Evolutionary conservation across 2,113 vertebrate species (phyloP).

Genomic region (Phaetusa simplex): DNA sequence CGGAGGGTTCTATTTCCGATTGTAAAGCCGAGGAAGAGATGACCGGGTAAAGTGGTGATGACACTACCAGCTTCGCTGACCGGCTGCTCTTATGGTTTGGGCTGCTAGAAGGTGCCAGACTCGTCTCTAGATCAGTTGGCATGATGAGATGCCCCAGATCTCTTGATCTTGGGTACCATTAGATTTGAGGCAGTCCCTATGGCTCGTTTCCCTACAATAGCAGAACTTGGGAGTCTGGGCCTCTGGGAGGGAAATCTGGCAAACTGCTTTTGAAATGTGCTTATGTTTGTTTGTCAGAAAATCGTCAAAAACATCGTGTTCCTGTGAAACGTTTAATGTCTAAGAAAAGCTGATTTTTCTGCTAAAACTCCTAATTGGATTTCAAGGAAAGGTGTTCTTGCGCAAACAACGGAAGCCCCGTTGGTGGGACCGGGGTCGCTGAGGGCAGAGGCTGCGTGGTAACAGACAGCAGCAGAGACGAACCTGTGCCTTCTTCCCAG

Average conservation of each 20-base stretch:
- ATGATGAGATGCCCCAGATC: not conserved
- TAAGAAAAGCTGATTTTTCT: not conserved
- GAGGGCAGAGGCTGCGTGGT: not conserved
- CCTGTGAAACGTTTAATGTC: not conserved
- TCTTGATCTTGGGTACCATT: not conserved
- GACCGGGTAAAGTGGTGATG: not conserved
- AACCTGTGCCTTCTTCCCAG: not conserved
- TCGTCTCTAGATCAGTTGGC: not conserved
- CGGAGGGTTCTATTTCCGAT: not conserved
- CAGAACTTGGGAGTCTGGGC: not conserved
- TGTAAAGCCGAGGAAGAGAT: not conserved
- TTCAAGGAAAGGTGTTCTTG: not conserved
- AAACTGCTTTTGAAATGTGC: not conserved
- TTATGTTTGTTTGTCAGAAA: not conserved
- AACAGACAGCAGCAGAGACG: not conserved
- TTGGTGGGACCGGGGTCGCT: not conserved
- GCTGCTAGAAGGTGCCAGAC: not conserved
- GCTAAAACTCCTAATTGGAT: not conserved
- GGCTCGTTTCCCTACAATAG: fast-evolving
- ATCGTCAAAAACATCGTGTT: not conserved
- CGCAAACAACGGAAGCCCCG: fast-evolving
- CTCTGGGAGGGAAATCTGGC: not conserved
- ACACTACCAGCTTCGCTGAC: not conserved
- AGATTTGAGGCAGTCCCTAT: not conserved
- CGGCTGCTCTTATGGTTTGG: not conserved